Evolutionary conservation across 2,797 vertebrate genomes (phyloP).

Genomic region (Alcedo atthis): DNA sequence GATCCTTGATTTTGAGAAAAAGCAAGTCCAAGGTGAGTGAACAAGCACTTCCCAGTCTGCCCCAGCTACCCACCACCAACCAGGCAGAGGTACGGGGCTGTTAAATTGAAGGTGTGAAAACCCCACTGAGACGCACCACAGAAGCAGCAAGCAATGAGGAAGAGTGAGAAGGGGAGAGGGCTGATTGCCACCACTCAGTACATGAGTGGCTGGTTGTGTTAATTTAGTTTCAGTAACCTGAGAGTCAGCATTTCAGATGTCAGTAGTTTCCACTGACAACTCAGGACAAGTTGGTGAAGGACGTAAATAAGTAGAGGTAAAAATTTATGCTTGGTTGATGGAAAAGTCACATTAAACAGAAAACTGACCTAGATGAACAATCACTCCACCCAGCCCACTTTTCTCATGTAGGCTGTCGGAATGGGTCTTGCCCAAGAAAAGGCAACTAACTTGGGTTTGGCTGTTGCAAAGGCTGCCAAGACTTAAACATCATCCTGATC

Average conservation of each 20-base stretch:
- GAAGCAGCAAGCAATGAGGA: not conserved
- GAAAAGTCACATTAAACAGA: constrained; percentile 21
- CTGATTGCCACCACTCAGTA: not conserved
- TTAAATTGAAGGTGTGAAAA: not conserved
- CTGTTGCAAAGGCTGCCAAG: not conserved
- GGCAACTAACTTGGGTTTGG: not conserved
- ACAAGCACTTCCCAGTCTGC: not conserved
- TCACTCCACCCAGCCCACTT: not conserved
- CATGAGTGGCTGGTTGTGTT: not conserved
- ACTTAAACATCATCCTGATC: not conserved
- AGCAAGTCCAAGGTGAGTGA: not conserved
- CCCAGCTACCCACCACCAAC: not conserved
- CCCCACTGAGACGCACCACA: not conserved
- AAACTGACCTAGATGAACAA: not conserved
- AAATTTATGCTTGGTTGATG: not conserved
- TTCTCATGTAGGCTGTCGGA: accelerated
- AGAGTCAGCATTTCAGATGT: constrained; percentile 52
- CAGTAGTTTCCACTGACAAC: constrained; percentile 54
- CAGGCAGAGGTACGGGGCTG: not conserved
- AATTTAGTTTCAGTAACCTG: constrained; percentile 48
- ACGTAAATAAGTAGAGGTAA: not conserved
- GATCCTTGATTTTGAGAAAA: not conserved
- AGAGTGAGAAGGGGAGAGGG: not conserved
- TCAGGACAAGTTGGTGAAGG: not conserved
- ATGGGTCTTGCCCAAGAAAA: not conserved